Base-by-base conservation (phyloP, 2,888 invertebrate genomes). In the Noctua janthe region DNA sequence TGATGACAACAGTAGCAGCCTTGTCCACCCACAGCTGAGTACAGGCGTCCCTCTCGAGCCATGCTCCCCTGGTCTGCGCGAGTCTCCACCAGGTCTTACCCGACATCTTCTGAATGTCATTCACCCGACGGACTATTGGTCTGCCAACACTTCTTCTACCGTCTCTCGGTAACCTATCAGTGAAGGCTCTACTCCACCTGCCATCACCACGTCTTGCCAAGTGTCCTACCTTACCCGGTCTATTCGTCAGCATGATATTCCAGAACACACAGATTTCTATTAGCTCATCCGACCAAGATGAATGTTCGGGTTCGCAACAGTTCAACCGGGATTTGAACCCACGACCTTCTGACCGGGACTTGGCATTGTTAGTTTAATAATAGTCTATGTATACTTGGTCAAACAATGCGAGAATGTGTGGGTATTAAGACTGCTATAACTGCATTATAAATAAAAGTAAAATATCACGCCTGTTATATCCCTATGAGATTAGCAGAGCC, bases 271-370 rank as follows among this genome's bases (percentile, higher is more conserved):
- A 67, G 4, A 80, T 76, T 83, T 80, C 70, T 85, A 83, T 86
- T 86, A 82, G 72, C 73, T 54, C 75, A 77, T 85, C 78, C 79
- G 81, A 83, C 78, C 56, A 78, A 89, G 81, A 87, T 82, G 69
- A 85, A 85, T 74, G 75, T 72, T 78, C 69, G 76, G 54, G 86
- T 76, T 84, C 84, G 84, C 84, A 75, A 49, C 66, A 87, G 84
- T 84, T 89, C 74, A 81, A 67, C 77, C 62, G 71, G 72, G 80
- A 86, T 76, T 81, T 88, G 89, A 87, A 89, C 88, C 47, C 74
- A 35, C 51, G 90, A 83, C 83, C 83, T 88, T 89, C 76, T 76
- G 72, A 77, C 78, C 35, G 78, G 15, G 66, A 78, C 71, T 43
- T 64, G 75, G 69, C 23, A 54, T 73, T 72, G 62, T 83, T 73